phyloP scores from a whole-genome alignment of 2,113 vertebrate species.

The Malurus elegans region DNA sequence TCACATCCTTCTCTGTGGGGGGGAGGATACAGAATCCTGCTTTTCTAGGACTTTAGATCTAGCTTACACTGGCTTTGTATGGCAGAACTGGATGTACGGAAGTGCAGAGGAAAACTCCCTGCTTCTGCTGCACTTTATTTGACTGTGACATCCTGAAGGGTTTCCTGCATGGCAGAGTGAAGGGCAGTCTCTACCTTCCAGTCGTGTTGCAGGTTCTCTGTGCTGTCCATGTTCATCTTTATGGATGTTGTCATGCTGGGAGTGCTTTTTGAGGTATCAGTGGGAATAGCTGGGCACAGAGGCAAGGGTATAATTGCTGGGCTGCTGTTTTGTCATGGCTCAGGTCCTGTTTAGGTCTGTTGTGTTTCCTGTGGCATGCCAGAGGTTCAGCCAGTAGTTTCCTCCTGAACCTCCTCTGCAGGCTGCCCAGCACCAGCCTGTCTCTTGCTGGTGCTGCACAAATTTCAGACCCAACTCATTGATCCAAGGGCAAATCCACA shows the following conservation, averaged over 20 bases:
- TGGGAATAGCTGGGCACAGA: not conserved
- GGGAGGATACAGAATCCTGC: not conserved
- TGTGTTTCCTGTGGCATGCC: not conserved
- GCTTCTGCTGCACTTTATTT: not conserved
- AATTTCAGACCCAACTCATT: not conserved
- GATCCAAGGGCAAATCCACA: not conserved
- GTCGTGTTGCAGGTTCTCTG: not conserved
- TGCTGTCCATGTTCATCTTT: not conserved
- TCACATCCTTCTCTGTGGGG: not conserved
- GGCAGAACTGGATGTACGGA: not conserved
- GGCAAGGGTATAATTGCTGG: not conserved
- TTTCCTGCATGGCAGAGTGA: not conserved
- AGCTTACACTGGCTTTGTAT: not conserved
- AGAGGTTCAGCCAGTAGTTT: not conserved
- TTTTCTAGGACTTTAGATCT: not conserved
- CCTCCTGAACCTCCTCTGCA: not conserved
- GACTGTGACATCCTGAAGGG: not conserved
- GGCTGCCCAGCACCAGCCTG: not conserved
- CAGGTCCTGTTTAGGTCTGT: not conserved
- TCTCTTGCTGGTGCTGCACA: not conserved
- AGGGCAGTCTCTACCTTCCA: not conserved
- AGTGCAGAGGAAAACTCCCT: not conserved
- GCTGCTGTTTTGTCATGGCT: not conserved
- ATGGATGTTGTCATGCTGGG: not conserved
- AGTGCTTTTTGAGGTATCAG: not conserved